Conservation (phyloP, 1,140 invertebrate species). For the Drosophila varians region DNA sequence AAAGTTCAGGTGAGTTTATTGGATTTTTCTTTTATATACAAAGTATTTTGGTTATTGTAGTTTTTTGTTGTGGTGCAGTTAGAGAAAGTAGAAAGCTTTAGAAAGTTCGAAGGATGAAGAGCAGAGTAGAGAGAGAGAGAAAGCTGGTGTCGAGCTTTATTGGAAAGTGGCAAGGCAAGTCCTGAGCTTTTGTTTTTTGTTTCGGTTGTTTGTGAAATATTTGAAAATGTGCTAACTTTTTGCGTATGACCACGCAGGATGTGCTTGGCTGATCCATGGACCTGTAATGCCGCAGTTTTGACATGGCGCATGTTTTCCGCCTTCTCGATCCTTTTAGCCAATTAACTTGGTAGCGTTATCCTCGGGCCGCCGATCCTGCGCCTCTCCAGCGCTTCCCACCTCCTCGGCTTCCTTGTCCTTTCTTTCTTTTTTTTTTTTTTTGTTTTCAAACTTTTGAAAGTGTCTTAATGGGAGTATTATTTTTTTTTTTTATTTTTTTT, state of each 20-base stretch:
- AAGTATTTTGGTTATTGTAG: background rate
- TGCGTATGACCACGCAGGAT: conserved; percentile 75
- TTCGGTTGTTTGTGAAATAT: conserved; percentile 2
- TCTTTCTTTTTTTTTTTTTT: background rate
- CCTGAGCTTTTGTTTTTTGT: background rate
- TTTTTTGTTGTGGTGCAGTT: background rate
- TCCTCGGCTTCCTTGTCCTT: background rate
- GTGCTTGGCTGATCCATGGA: conserved; percentile 81
- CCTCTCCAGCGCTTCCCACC: background rate
- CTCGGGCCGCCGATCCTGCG: conserved; percentile 7
- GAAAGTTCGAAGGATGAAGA: background rate
- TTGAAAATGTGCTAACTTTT: conserved; percentile 72
- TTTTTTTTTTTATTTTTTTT: background rate
- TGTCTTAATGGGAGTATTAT: background rate
- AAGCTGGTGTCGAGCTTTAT: background rate
- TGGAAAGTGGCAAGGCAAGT: background rate
- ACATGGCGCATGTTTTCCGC: conserved; percentile 77
- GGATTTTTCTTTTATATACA: background rate
- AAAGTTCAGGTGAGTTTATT: conserved; percentile 4
- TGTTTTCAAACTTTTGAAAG: background rate
- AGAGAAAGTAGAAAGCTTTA: background rate
- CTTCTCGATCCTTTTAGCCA: conserved; percentile 39
- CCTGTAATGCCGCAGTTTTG: conserved; percentile 84
- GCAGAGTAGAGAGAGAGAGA: background rate
- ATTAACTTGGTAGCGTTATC: conserved; percentile 20